Conservation (phyloP, 2,797 vertebrate species). For the Onychomys leucogaster region DNA sequence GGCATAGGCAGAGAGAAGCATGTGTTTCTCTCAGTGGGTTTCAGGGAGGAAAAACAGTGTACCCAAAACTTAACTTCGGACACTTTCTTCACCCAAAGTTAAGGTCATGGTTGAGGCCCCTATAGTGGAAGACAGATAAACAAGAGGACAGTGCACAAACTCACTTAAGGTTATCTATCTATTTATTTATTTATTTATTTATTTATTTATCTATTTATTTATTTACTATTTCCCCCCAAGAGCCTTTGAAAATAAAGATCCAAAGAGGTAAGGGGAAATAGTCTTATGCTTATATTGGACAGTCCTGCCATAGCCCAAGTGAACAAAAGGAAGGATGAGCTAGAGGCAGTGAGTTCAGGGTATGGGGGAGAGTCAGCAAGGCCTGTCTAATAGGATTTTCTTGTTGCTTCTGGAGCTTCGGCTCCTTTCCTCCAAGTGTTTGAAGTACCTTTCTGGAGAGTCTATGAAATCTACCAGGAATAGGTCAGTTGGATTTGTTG, state of each 20-base stretch:
- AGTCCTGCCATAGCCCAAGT: too few relatives aligned
- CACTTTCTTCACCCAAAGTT: background rate
- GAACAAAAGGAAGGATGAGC: background rate
- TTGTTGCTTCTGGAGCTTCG: background rate
- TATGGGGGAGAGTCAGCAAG: background rate
- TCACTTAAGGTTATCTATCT: too few relatives aligned
- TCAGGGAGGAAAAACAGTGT: background rate
- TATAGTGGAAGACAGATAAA: background rate
- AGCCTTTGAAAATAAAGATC: background rate
- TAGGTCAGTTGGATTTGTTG: background rate
- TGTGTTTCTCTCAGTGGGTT: background rate
- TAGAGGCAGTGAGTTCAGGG: background rate
- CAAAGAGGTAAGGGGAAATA: background rate
- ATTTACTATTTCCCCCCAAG: background rate
- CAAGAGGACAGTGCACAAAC: background rate
- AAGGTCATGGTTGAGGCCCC: background rate
- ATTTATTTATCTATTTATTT: background rate
- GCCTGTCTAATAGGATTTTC: background rate
- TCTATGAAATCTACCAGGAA: background rate
- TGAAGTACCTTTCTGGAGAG: background rate
- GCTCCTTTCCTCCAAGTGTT: background rate
- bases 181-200: background rate
- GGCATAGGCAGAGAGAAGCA: background rate
- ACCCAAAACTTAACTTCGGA: background rate
- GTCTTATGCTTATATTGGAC: background rate